Evolutionary conservation across 2,113 vertebrate species (phyloP), one percentile per base, ranked within the genome.

Genomic region (Cololabis saira): DNA sequence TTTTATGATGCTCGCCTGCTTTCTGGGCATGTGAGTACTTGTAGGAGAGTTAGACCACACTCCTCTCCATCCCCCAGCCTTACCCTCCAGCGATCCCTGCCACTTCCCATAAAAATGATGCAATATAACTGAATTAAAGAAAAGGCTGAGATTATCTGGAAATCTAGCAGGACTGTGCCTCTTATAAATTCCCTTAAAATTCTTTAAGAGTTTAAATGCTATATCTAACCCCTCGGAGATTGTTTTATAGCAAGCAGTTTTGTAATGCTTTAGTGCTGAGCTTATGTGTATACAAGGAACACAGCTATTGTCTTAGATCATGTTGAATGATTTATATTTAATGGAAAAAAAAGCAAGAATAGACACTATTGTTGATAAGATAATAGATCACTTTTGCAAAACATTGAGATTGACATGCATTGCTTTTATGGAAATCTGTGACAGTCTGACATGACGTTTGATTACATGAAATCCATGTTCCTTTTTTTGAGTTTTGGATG

Each of bases 1-100:
- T 88, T 91, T 93, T 90, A 90, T 79, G 73, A 85, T 58, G 68
- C 82, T 64, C 54, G 66, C 74, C 83, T 89, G 70, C 74, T 78
- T 80, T 81, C 50, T 80, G 63, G 76, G 82, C 82, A 68, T 85
- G 81, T 87, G 81, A 80, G 78, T 74, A 78, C 86, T 87, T 90
- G 85, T 62, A 62, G 62, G 60, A 53, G 70, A 81, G 82, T 79
- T 79, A 45, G 61, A 75, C 67, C 19, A 5, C 41, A 8, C 71
- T 75, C 71, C 61, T 66, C 76, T 84, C 67, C 82, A 76, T 61
- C 80, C 82, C 81, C 82, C 80, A 87, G 70, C 62, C 57, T 60
- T 78, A 51, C 78, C 85, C 77, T 74, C 40, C 61, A 74, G 83
- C 78, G 55, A 80, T 81, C 82, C 65, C 67, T 76, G 64, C 81